Percentiles rank a stretch among this genome's conserved stretches.
Conservation (phyloP, 2,888 invertebrate species). For the Tenthredo distinguenda region DNA sequence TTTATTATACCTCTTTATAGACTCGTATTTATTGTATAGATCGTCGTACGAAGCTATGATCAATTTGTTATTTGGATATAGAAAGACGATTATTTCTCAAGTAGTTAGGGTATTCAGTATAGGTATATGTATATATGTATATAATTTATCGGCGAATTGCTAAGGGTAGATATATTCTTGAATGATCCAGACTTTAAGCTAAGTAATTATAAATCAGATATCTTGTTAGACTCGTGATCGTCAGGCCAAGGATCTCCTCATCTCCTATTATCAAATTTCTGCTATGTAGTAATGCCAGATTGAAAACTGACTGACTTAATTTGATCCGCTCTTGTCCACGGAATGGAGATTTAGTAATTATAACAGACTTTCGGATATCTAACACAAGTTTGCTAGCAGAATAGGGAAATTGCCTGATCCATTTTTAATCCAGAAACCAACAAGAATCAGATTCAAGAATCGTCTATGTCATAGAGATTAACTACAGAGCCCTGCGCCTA, state of each 20-base stretch:
- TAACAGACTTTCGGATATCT: not conserved
- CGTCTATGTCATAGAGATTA: not conserved
- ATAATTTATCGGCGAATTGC: slow-evolving; percentile 31
- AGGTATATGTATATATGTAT: not conserved
- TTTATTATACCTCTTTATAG: not conserved
- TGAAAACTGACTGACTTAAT: not conserved
- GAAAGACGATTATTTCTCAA: slow-evolving; percentile 4
- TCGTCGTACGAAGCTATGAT: not conserved
- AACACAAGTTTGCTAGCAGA: not conserved
- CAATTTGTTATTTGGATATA: not conserved
- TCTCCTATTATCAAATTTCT: not conserved
- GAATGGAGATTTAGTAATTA: not conserved
- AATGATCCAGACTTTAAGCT: not conserved
- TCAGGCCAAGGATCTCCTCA: not conserved
- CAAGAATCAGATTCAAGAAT: not conserved
- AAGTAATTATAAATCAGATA: not conserved
- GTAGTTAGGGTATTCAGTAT: not conserved
- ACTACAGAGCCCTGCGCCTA: slow-evolving; percentile 61
- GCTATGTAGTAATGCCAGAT: not conserved
- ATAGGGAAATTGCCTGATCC: not conserved
- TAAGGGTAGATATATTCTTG: not conserved
- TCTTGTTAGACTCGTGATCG: not conserved
- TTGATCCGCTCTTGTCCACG: not conserved
- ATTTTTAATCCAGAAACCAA: not conserved
- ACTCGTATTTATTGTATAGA: not conserved